Evolutionary conservation across 2,888 invertebrate species (phyloP), one percentile per base, ranked within the genome.

Genomic region (Griposia aprilina): DNA sequence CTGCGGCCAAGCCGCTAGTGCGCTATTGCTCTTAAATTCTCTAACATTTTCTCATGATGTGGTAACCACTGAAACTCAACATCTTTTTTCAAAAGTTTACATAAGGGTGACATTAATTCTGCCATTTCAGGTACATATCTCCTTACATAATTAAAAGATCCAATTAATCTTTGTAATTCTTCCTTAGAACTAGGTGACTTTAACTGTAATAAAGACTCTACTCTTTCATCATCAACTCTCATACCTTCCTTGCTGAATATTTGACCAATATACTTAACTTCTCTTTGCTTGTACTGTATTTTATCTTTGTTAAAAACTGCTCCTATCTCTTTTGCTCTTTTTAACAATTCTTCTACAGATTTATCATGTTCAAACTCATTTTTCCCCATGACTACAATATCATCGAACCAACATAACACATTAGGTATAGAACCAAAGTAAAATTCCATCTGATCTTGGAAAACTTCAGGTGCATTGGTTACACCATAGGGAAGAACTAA

Each of bases 391-490:
- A 71, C 59, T 60, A 59, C 20, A 11, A 68, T 52, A 36, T 68
- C 68, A 68, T 70, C 70, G 5, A 41, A 52, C 17, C 70, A 59
- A 52, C 41, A 52, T 50, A 59, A 30, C 6, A 70, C 70, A 41
- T 59, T 52, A n/a, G 23, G 30, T 65, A 62, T 50, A 23, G 30
- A 36, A 23, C 68, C 68, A 52, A 55, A 68, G 36, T 68, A 50
- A 68, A 23, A 52, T 68, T 68, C 68, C 50, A 68, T 52, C 23
- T 52, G 30, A 20, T 68, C 68, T 52, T 68, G 68, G 36, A 83
- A 83, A 57, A 81, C 48, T 36, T 84, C 84, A 63, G 82, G 82
- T n/a, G 82, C 82, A 76, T 82, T 80, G 57, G 72, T 74, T 60
- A 84, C 69, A 41, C 78, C 82, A 66, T 82, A 82, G 23, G 84